phyloP scores from a whole-genome alignment of 2,113 vertebrate genomes.

The Podarcis muralis region DNA sequence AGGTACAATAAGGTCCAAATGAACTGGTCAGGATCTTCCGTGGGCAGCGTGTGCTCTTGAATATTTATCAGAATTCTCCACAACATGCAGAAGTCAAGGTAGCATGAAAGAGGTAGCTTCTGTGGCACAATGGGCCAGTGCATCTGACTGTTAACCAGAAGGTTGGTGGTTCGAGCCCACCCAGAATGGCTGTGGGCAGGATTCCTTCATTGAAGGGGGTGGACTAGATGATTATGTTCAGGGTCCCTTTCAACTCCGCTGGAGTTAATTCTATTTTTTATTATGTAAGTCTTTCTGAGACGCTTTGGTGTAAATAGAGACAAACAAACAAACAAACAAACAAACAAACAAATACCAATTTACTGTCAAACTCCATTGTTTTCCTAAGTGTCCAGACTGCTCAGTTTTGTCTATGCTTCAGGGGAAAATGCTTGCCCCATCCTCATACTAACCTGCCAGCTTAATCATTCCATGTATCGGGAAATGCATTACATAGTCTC shows the following conservation, averaged over 20 bases:
- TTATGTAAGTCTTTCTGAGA: too few relatives aligned
- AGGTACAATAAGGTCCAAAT: not conserved
- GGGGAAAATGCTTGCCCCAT: not conserved
- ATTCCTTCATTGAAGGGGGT: too few relatives aligned
- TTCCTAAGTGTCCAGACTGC: not conserved
- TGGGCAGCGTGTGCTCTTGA: not conserved
- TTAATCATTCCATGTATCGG: not conserved
- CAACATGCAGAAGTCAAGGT: not conserved
- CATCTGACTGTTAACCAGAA: too few relatives aligned
- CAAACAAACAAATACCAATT: not conserved
- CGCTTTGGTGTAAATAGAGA: too few relatives aligned
- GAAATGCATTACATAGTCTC: not conserved
- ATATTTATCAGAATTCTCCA: not conserved
- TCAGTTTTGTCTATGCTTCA: not conserved
- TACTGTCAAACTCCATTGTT: not conserved
- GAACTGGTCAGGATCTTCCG: not conserved
- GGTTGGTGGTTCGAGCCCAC: too few relatives aligned
- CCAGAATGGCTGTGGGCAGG: too few relatives aligned
- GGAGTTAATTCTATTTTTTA: too few relatives aligned
- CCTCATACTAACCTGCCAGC: not conserved
- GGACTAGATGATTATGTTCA: too few relatives aligned
- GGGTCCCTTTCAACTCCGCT: too few relatives aligned
- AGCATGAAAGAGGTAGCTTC: not conserved
- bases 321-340: not conserved
- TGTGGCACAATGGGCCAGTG: too few relatives aligned